Evolutionary conservation across 1,140 invertebrate genomes (phyloP), one percentile per base, ranked within the genome.

Genomic region (Pseudomyrmex sp.): DNA sequence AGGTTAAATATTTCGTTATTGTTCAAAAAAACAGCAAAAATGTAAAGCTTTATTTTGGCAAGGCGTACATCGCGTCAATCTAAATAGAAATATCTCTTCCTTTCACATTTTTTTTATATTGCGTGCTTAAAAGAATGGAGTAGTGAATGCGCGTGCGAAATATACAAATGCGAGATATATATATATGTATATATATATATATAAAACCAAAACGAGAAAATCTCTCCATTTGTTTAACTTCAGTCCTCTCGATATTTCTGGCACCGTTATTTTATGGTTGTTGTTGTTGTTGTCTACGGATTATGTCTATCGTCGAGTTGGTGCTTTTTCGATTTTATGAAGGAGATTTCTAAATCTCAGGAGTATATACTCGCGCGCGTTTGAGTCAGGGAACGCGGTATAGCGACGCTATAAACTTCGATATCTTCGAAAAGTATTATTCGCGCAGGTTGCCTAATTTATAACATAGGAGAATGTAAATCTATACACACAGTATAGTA

Each of bases 331-430:
- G 44, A 61, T 80, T 80, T 80, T 80, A 80, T 35, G 66, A 80
- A 80, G 66, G 54, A 72, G 76, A 80, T 80, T 72, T 80, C 44
- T 46, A 59, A 80, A 80, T 80, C 76, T 80, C 76, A 15, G 15
- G 66, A 50, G 66, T 61, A 70, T 35, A 72, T 48, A 35, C 35
- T 35, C 35, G 76, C 66, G 15, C 35, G 76, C 76, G 20, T 68
- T 70, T 58, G 44, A 56, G 65, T 59, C 15, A 52, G 76, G 20
- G 13, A 15, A 54, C 44, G 65, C 44, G 44, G 20, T 72, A 59
- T 46, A 46, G 48, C 46, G 20, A n/a, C 23, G 65, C 76, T 70
- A 72, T 72, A 72, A 80, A 80, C 59, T 80, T 1, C 54, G 54
- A 80, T 59, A 72, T 58, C 0, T 59, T 15, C 20, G 15, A 35